A percentile compares a stretch with the other conserved stretches of the same genome.
Evolutionary conservation across 1,140 invertebrate genomes (phyloP).

Genomic region (Trigoniulus corallinus): DNA sequence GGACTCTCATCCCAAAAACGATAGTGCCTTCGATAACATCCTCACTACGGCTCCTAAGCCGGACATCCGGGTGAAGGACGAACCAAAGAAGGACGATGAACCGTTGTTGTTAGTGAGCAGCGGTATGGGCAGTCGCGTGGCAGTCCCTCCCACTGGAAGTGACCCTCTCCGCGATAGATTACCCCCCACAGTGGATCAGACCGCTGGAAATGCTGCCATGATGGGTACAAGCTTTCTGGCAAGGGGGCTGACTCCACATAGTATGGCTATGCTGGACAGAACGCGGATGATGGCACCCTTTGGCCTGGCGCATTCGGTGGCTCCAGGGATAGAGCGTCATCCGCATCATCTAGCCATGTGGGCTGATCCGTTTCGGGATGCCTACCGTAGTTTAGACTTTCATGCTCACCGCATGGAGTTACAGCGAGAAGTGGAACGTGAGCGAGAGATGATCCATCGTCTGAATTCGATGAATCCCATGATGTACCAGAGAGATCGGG

Average conservation of each 20-base stretch:
- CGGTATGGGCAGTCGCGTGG: neutral
- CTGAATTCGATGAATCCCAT: conserved; percentile 6
- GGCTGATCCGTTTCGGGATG: conserved; percentile 3
- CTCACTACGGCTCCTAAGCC: neutral
- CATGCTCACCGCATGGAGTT: conserved; percentile 4
- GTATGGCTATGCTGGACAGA: conserved; percentile 4
- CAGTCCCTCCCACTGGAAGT: neutral
- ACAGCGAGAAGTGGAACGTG: conserved; percentile 2
- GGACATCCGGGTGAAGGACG: conserved; percentile 6
- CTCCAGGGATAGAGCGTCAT: neutral
- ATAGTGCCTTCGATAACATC: conserved; percentile 10
- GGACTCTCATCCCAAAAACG: neutral
- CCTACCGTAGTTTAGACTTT: conserved; percentile 6
- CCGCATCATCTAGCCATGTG: conserved; percentile 1
- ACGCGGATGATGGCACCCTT: conserved; percentile 2
- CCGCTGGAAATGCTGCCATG: neutral
- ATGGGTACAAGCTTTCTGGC: conserved; percentile 1
- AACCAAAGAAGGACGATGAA: conserved; percentile 9
- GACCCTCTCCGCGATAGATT: neutral
- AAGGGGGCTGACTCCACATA: neutral
- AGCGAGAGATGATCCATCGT: conserved; percentile 3
- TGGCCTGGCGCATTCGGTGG: neutral
- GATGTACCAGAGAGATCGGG: neutral
- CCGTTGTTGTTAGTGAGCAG: neutral
- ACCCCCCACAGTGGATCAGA: neutral